Percentiles rank a stretch among this genome's conserved stretches.
These are phyloP conservation scores for Drosophila lutescens DNA, from an alignment of 2,888 invertebrate genomes.

Conservation along the genomic window DNA sequence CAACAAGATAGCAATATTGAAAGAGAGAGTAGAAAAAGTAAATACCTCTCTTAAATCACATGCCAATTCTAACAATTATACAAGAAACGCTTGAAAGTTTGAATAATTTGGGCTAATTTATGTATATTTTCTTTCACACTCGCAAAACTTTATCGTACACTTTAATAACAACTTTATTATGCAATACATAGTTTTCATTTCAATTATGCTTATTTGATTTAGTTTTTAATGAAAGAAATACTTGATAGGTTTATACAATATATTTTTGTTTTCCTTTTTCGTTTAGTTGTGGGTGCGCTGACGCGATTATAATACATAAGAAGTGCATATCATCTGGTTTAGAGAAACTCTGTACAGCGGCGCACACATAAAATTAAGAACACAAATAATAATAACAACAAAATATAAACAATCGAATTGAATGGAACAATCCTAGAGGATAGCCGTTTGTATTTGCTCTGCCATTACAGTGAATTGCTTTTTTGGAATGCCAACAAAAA, in stretches of 20 bases:
- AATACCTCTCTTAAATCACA: constrained; percentile 7
- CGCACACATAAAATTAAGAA: constrained; percentile 51
- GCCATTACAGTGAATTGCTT: constrained; percentile 31
- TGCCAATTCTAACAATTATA: not conserved
- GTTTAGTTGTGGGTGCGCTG: constrained; percentile 43
- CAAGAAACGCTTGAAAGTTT: not conserved
- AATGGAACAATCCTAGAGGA: constrained; percentile 39
- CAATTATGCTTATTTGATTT: constrained; percentile 40
- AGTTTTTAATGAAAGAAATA: constrained; percentile 61
- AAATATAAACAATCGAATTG: constrained; percentile 60
- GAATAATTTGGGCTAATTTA: constrained; percentile 44
- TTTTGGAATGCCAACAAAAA: constrained; percentile 70
- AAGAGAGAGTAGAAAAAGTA: not conserved
- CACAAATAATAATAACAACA: constrained; percentile 68
- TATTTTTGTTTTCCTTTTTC: constrained; percentile 38
- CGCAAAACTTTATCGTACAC: constrained; percentile 60
- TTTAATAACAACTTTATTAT: constrained; percentile 65
- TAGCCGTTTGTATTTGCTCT: constrained; percentile 42
- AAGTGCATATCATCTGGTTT: constrained; percentile 48
- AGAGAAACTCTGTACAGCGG: constrained; percentile 70
- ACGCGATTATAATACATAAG: constrained; percentile 66
- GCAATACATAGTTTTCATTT: constrained; percentile 40
- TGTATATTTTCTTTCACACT: constrained; percentile 51
- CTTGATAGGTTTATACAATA: constrained; percentile 63
- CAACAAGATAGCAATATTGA: not conserved